Evolutionary conservation across 2,888 invertebrate genomes (phyloP), one percentile per base, ranked within the genome.

Genomic region (Diloba caeruleocephala): DNA sequence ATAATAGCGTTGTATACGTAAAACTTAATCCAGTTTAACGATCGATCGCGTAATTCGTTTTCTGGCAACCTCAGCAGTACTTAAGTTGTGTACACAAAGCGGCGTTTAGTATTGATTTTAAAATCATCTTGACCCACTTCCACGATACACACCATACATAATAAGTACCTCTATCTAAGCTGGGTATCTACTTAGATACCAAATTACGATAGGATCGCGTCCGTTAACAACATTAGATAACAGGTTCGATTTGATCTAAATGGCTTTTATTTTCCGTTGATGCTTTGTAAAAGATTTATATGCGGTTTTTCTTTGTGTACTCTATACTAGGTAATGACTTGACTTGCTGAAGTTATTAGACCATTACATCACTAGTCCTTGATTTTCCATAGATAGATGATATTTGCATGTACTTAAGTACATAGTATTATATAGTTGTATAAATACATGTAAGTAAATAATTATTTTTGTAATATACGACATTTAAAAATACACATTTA

Each of bases 71-170:
- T 45, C 23, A 33, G 42, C 31, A 13, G 45, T 45, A 10, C 19
- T 26, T 25, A 14, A 15, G 43, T 14, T 53, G 39, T 53, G 51
- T 43, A 34, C 60, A 32, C 26, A 26, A 36, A 49, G 25, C 51
- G 44, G 43, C 60, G 60, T 39, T 63, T 62, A 65, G 76, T 81
- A 83, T 83, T 79, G 83, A 83, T 84, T 81, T 74, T 82, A 76
- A 76, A 82, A 77, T 56, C 50, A 55, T 71, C 71, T 71, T 74
- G 74, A 74, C 71, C 74, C 23, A 74, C 51, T 52, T 57, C 21
- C 14, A 31, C 10, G n/a, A 37, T 25, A 36, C 37, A 19, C 48
- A 39, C 46, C 25, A 38, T 13, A n/a, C n/a, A n/a, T n/a, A n/a
- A n/a, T n/a, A n/a, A n/a, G n/a, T n/a, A n/a, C n/a, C n/a, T n/a